Conservation (phyloP, 2,797 vertebrate species). For the Nannoperca australis region DNA sequence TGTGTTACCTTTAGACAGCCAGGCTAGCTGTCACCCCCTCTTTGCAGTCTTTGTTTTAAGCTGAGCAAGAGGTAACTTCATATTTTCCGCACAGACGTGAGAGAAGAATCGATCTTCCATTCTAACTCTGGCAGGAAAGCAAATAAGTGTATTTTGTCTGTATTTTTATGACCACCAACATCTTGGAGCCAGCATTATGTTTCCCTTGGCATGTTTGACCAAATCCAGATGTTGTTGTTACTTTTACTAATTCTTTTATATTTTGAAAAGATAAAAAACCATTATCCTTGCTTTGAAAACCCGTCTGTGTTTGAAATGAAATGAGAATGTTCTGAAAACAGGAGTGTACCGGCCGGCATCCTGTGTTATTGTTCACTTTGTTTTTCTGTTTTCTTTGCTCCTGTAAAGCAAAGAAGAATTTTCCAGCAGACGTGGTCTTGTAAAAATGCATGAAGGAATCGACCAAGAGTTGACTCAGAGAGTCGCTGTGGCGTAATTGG, state of each 20-base stretch:
- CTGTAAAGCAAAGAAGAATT: background rate
- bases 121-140: background rate
- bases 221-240: background rate
- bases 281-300: constrained; percentile 1
- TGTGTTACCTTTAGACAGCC: background rate
- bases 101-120: no score
- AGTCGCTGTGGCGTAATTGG: background rate
- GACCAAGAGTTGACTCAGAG: background rate
- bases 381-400: constrained; percentile 16
- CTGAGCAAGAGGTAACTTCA: background rate
- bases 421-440: background rate
- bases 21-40: background rate
- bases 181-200: constrained; percentile 1
- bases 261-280: constrained; percentile 8
- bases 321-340: background rate
- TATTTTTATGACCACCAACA: constrained; percentile 5
- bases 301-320: constrained; percentile 4
- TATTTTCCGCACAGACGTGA: background rate
- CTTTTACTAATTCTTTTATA: background rate
- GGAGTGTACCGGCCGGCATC: background rate
- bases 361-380: constrained; percentile 3
- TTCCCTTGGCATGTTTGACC: constrained; percentile 27
- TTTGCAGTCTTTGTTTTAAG: background rate
- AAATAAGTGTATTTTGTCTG: background rate
- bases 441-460: background rate